Evolutionary conservation across 2,797 vertebrate species (phyloP).

Genomic region (Ibycter americanus): DNA sequence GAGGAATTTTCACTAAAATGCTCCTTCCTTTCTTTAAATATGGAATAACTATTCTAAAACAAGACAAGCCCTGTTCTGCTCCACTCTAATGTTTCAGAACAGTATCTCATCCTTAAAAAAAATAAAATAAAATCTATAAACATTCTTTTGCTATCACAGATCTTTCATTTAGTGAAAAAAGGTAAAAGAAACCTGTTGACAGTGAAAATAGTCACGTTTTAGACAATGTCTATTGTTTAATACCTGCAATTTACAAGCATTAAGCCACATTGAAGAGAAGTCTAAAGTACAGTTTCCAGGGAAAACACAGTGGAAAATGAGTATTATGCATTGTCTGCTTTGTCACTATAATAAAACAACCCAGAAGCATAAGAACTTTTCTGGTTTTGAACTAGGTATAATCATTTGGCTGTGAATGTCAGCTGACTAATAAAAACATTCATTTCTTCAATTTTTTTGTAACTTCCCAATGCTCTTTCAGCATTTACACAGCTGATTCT

Average conservation of each 20-base stretch:
- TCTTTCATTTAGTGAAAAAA: not conserved
- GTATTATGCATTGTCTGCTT: not conserved
- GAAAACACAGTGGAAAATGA: not conserved
- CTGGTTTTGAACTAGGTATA: not conserved
- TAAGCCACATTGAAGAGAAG: not conserved
- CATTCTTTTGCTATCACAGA: not conserved
- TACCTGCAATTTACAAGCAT: not conserved
- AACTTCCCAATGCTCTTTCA: not conserved
- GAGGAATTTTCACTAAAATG: not conserved
- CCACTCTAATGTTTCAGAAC: not conserved
- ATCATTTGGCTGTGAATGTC: not conserved
- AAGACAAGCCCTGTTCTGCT: not conserved
- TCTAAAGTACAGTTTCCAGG: not conserved
- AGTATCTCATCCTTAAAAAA: not conserved
- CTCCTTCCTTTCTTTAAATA: not conserved
- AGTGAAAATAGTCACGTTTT: not conserved
- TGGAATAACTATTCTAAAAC: not conserved
- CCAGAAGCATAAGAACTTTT: not conserved
- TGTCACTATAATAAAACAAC: not conserved
- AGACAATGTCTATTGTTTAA: not conserved
- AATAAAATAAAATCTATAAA: not conserved
- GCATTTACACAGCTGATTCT: not conserved
- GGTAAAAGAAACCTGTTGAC: not conserved
- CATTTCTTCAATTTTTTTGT: not conserved
- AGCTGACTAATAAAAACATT: not conserved